Base-by-base conservation (phyloP, 2,797 vertebrate genomes). In the Crocidura indochinensis region DNA sequence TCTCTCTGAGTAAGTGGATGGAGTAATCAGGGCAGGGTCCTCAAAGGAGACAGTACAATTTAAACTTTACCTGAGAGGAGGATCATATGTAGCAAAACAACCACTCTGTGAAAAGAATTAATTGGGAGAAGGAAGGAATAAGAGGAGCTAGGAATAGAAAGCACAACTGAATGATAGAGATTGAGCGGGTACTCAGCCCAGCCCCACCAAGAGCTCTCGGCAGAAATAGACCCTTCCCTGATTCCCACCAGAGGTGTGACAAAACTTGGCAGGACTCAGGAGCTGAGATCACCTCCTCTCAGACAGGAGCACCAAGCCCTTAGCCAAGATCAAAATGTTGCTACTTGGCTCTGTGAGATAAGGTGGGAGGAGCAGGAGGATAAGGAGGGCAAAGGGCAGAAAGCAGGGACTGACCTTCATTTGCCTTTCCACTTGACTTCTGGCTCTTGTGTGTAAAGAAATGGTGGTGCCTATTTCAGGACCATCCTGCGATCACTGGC, bases 251-350 rank as follows among this genome's bases (percentile, higher is more conserved):
- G 11, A 65, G 62, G 68, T 77, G 26, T 73, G 83, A 74, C 51
- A 67, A 62, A 64, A n/a, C 22, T 3, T 77, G 86, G 84, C 72
- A 85, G 67, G 68, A 47, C 44, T 91, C 67, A 87, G 44, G 29
- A 27, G 75, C 38, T 71, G 68, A 89, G 71, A 64, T 89, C 95
- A 85, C 51, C 49, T 67, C 38, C 69, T 38, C 38, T 38, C 38
- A 38, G 38, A 38, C 38, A 38, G 38, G 38, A 38, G 38, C 46
- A 29, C 62, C 38, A 19, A 27, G 68, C 67, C 85, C 26, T 77
- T 24, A 67, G 72, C 29, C 78, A 22, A 67, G 72, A 76, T 6
- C 38, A 84, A 10, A 5, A 38, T 38, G 38, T 38, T 38, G 5
- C 53, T 20, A 10, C 49, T n/a, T n/a, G 67, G 17, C 26, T 67